Conservation (phyloP, 2,797 vertebrate genomes). For the Gymnoscopelus braueri region DNA sequence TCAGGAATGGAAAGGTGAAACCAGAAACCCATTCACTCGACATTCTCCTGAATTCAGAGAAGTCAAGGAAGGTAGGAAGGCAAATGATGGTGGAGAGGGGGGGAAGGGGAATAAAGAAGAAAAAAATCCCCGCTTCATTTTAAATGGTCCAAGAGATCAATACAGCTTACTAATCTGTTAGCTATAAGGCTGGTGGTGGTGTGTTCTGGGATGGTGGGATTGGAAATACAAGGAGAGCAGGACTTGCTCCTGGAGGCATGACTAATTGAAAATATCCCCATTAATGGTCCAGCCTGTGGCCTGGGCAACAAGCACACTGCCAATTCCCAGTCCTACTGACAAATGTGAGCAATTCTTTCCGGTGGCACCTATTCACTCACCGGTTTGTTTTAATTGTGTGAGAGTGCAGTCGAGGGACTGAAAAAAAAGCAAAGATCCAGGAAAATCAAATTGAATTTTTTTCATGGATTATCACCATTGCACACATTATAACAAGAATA, state of each 20-base stretch:
- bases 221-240: constrained; percentile 60
- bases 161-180: constrained; percentile 63
- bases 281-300: constrained; percentile 60
- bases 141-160: constrained; percentile 62
- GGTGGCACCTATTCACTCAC: constrained; percentile 39
- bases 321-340: constrained; percentile 51
- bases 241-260: constrained; percentile 63
- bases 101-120: constrained; percentile 10
- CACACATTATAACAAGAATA: constrained; percentile 15
- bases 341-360: constrained; percentile 68
- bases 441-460: constrained; percentile 19
- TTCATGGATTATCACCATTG: constrained; percentile 14
- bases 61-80: constrained; percentile 39
- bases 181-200: constrained; percentile 44
- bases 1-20: constrained; percentile 57
- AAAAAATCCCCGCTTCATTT: constrained; percentile 36
- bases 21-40: constrained; percentile 72
- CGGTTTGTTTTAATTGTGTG: constrained; percentile 37
- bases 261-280: constrained; percentile 79
- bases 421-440: constrained; percentile 11
- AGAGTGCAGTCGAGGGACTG: constrained; percentile 7
- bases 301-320: constrained; percentile 36
- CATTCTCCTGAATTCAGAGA: constrained; percentile 42
- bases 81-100: constrained; percentile 1
- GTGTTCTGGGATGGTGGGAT: constrained; percentile 32